These are phyloP conservation scores for Clarias fuscus DNA, from an alignment of 2,797 vertebrate species.

Conservation along the genomic window DNA sequence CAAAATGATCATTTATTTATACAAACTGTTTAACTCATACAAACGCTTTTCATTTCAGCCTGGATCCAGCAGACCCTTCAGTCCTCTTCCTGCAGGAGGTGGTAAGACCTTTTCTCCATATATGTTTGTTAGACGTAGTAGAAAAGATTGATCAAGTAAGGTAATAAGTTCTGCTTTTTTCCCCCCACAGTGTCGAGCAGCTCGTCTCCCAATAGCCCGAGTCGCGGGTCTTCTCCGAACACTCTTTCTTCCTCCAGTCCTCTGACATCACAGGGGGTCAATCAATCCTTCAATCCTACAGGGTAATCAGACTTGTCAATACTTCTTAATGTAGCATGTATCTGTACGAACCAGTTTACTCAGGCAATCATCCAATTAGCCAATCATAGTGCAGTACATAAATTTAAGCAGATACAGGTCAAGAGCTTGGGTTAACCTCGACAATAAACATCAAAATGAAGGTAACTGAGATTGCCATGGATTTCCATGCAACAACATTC, in stretches of 20 bases:
- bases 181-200: constrained; percentile 84
- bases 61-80: constrained; percentile 85
- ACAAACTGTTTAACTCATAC: not conserved
- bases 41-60: constrained; percentile 72
- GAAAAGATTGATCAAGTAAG: not conserved
- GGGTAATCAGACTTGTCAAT: constrained; percentile 74
- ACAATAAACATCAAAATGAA: not conserved
- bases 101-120: constrained; percentile 68
- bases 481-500: not conserved
- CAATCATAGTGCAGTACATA: not conserved
- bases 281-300: constrained; percentile 84
- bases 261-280: constrained; percentile 81
- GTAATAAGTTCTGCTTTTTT: constrained; percentile 17
- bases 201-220: constrained; percentile 87
- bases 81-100: constrained; percentile 84
- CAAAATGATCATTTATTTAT: not conserved
- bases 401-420: not conserved
- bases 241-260: constrained; percentile 76
- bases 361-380: not conserved
- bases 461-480: not conserved
- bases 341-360: not conserved
- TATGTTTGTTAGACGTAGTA: not conserved
- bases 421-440: not conserved
- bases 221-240: constrained; percentile 88
- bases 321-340: constrained; percentile 2